These are phyloP conservation scores for Callimorpha dominula DNA, from an alignment of 2,888 invertebrate species.

Conservation along the genomic window DNA sequence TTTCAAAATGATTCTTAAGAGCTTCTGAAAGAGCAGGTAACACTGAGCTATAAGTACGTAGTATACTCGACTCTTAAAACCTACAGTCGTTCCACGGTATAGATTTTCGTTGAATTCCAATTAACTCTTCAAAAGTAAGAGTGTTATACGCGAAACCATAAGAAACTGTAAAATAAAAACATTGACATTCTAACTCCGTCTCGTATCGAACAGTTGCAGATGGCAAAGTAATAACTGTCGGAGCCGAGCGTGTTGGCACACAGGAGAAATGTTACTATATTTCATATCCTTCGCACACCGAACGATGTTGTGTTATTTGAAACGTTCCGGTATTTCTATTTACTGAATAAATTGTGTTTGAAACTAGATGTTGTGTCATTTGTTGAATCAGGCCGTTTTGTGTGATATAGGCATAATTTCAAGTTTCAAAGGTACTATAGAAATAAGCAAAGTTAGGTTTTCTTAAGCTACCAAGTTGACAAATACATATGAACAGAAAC, in stretches of 20 bases:
- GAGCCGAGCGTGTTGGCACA: slow-evolving; percentile 23
- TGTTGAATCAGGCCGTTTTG: background rate
- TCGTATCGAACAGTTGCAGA: slow-evolving; percentile 31
- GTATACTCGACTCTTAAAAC: background rate
- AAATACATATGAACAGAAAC: no score
- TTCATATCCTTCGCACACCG: slow-evolving; percentile 35
- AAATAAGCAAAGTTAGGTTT: background rate
- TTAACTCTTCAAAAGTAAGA: background rate
- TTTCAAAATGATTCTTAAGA: background rate
- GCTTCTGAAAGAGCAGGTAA: no score
- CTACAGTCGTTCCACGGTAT: background rate
- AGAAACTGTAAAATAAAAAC: background rate
- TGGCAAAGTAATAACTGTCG: slow-evolving; percentile 43
- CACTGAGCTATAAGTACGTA: background rate
- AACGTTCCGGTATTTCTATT: slow-evolving; percentile 29
- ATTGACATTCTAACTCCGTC: slow-evolving; percentile 16
- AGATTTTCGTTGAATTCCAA: background rate
- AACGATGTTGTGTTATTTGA: slow-evolving; percentile 33
- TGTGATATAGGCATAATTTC: background rate
- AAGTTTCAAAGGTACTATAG: background rate
- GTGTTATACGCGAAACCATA: background rate
- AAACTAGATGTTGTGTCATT: background rate
- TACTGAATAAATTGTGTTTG: slow-evolving; percentile 23
- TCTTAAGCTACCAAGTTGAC: background rate
- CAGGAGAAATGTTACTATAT: slow-evolving; percentile 40